Evolutionary conservation across 2,888 invertebrate species (phyloP), one percentile per base, ranked within the genome.

Genomic region (Acanthosoma haemorrhoidale): DNA sequence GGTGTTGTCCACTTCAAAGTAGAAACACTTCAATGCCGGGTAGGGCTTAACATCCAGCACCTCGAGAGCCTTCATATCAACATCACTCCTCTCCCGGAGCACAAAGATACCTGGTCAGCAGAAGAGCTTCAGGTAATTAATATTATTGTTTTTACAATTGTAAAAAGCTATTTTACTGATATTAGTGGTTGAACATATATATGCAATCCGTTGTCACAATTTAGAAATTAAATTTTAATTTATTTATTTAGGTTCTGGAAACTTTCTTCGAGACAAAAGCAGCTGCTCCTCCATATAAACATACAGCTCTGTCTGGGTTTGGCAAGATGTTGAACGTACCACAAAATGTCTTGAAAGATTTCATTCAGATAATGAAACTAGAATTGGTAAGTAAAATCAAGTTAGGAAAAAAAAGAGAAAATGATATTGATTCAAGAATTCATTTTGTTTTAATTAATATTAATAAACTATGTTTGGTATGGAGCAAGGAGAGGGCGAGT

Each of bases 211-310:
- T 18, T 9, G 8, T 8, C 13, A 4, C 8, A 6, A 9, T 32
- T 25, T 18, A 32, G 25, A 31, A 31, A 25, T 2, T 18, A 15
- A 25, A 21, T 18, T 39, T 31, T 36, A 73, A 41, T 39, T 61
- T 21, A 51, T 59, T 75, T 72, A 72, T 69, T 76, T 80, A 90
- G 86, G 87, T 92, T 68, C 86, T 96, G 78, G 96, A 96, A 81
- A 91, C 91, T 78, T 96, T 94, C 83, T 96, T 96, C 82, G 94
- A 95, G 79, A 86, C 87, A 21, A 86, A 93, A 79, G 94, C 94
- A 36, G 92, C 91, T 8, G 88, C 91, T 16, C 91, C 94, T 3
- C 96, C 96, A 0, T 96, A 92, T 82, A 92, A 95, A 78, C 92
- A 93, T 2, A 92, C 92, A 77, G 88, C 93, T 4, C 84, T 96